A percentile compares a stretch with the other conserved stretches of the same genome.
Conservation (phyloP, 2,888 invertebrate genomes). For the Lepidonotus clava region DNA sequence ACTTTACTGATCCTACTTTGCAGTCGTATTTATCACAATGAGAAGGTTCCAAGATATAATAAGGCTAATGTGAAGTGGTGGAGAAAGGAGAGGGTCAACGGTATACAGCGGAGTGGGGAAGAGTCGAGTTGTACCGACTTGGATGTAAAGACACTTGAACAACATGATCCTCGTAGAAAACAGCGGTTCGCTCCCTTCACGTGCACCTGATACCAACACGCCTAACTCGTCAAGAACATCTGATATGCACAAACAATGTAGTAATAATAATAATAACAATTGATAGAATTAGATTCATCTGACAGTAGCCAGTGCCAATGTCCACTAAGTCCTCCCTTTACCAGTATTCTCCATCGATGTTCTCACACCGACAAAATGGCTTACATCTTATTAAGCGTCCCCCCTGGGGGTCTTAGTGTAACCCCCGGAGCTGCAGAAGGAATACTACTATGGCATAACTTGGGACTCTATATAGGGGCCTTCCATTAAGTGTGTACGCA, state of each 20-base stretch:
- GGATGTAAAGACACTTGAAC: conserved; percentile 22
- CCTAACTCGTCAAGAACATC: conserved; percentile 4
- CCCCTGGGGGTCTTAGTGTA: no score
- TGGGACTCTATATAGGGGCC: no score
- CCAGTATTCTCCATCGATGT: no score
- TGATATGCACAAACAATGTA: conserved; percentile 24
- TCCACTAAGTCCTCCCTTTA: no score
- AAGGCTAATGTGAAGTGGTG: conserved; percentile 29
- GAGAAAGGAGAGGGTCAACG: background rate
- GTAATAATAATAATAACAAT: no score
- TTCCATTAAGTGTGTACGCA: no score
- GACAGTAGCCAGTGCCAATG: background rate
- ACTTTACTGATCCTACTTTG: background rate
- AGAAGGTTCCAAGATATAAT: conserved; percentile 24
- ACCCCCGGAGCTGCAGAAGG: no score
- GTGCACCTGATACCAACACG: background rate
- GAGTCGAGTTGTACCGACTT: no score
- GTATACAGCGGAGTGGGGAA: background rate
- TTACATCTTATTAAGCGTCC: no score
- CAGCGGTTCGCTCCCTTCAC: background rate
- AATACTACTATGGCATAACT: no score
- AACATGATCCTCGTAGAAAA: background rate
- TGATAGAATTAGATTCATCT: no score
- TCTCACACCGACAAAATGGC: no score
- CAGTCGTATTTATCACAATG: conserved; percentile 15